Conservation (phyloP, 2,797 vertebrate species). For the Melanotaenia nigrans region DNA sequence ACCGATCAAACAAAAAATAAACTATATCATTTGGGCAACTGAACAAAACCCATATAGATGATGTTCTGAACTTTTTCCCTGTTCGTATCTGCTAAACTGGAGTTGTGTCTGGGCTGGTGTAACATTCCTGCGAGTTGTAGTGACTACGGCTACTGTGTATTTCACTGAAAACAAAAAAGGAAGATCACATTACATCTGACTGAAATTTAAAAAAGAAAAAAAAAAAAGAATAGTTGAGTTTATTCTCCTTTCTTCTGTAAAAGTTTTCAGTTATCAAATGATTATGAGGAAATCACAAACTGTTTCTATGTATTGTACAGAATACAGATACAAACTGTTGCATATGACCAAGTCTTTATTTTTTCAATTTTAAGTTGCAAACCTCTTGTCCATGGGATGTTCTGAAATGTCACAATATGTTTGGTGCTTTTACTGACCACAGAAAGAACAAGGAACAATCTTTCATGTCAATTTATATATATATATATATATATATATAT, state of each 20-base stretch:
- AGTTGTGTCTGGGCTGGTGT: slow-evolving; percentile 74
- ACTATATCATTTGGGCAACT: slow-evolving; percentile 67
- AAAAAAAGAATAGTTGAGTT: slow-evolving; percentile 56
- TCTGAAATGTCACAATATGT: slow-evolving; percentile 83
- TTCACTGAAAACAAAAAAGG: slow-evolving; percentile 74
- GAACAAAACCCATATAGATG: slow-evolving; percentile 72
- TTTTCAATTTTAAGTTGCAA: slow-evolving; percentile 73
- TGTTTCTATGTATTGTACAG: slow-evolving; percentile 93
- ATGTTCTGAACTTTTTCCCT: slow-evolving; percentile 74
- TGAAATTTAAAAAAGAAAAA: slow-evolving; percentile 44
- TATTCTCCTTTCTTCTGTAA: slow-evolving; percentile 78
- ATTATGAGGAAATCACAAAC: slow-evolving; percentile 89
- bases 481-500: too few relatives aligned
- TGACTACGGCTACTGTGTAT: slow-evolving; percentile 80
- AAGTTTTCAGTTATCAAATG: slow-evolving; percentile 77
- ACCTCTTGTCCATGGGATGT: slow-evolving; percentile 91
- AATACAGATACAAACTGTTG: slow-evolving; percentile 98
- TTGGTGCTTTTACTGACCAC: slow-evolving; percentile 73
- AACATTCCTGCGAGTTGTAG: slow-evolving; percentile 83
- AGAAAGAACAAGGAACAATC: slow-evolving; percentile 69
- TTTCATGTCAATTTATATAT: slow-evolving; percentile 38
- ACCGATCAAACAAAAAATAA: slow-evolving; percentile 51
- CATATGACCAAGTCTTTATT: slow-evolving; percentile 90
- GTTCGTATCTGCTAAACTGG: slow-evolving; percentile 78
- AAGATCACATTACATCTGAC: slow-evolving; percentile 73